Conservation (phyloP, 2,797 vertebrate species). For the Brotogeris chrysoptera region DNA sequence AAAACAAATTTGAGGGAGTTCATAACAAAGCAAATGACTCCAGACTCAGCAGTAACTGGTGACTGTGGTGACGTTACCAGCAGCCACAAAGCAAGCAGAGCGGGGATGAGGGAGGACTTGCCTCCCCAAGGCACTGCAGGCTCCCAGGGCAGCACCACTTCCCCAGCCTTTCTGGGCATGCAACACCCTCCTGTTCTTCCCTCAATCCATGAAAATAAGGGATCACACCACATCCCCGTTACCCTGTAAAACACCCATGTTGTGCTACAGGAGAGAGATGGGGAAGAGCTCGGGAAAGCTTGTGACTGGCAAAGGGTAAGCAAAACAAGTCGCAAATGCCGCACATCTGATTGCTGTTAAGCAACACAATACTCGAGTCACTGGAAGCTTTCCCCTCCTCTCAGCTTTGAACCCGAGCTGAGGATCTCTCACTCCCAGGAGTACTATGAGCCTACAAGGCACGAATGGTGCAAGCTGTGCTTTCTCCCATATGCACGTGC, state of each 20-base stretch:
- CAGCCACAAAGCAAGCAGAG: neutral
- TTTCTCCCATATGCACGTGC: neutral
- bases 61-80: neutral
- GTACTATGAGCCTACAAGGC: neutral
- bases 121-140: neutral
- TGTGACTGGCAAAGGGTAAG: neutral
- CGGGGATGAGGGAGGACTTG: fast-evolving
- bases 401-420: neutral
- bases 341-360: slow-evolving; percentile 28
- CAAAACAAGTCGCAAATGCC: neutral
- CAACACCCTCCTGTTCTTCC: neutral
- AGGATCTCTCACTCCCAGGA: neutral
- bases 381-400: neutral
- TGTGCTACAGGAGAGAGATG: neutral
- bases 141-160: neutral
- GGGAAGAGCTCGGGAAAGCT: neutral
- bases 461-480: neutral
- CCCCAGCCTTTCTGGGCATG: neutral
- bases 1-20: neutral
- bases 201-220: neutral
- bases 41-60: neutral
- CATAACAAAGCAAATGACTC: neutral
- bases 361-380: neutral
- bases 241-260: neutral
- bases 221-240: neutral